These are phyloP conservation scores for Epistrophe eligans DNA, from an alignment of 2,888 invertebrate genomes.

Conservation along the genomic window DNA sequence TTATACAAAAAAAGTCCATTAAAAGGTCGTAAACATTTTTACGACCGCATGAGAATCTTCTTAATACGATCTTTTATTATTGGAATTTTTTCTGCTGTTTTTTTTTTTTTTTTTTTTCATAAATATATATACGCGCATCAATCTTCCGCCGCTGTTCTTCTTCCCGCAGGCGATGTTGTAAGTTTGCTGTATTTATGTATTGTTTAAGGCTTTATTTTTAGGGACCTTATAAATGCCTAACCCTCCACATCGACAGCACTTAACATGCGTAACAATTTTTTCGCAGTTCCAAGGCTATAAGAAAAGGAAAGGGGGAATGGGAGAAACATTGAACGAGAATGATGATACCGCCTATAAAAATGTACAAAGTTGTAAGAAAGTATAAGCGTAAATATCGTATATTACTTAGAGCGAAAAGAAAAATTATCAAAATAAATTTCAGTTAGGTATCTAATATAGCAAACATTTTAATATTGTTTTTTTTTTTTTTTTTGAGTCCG, in stretches of 20 bases:
- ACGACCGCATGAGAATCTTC: constrained; percentile 83
- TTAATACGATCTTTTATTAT: constrained; percentile 83
- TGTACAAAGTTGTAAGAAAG: constrained; percentile 67
- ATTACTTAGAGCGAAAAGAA: constrained; percentile 9
- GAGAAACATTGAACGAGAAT: constrained; percentile 55
- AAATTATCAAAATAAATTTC: constrained; percentile 33
- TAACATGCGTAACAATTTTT: constrained; percentile 66
- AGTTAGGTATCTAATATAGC: too few relatives aligned
- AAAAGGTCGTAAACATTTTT: constrained; percentile 83
- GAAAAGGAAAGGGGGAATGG: not conserved
- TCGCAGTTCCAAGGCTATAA: constrained; percentile 58
- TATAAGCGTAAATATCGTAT: constrained; percentile 39
- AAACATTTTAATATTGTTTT: not conserved
- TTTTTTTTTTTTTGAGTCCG: not conserved
- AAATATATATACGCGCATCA: constrained; percentile 64
- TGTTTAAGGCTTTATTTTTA: constrained; percentile 52
- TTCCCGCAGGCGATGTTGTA: constrained; percentile 28
- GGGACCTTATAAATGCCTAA: constrained; percentile 33
- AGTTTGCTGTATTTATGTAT: constrained; percentile 25
- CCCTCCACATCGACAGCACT: constrained; percentile 44
- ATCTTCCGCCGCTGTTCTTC: constrained; percentile 30
- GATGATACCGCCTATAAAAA: constrained; percentile 70
- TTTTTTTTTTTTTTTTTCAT: constrained; percentile 39
- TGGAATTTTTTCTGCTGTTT: constrained; percentile 81
- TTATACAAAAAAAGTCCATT: constrained; percentile 82